Evolutionary conservation across 1,140 invertebrate species (phyloP), one percentile per base, ranked within the genome.

Genomic region (Drosophila navojoa): DNA sequence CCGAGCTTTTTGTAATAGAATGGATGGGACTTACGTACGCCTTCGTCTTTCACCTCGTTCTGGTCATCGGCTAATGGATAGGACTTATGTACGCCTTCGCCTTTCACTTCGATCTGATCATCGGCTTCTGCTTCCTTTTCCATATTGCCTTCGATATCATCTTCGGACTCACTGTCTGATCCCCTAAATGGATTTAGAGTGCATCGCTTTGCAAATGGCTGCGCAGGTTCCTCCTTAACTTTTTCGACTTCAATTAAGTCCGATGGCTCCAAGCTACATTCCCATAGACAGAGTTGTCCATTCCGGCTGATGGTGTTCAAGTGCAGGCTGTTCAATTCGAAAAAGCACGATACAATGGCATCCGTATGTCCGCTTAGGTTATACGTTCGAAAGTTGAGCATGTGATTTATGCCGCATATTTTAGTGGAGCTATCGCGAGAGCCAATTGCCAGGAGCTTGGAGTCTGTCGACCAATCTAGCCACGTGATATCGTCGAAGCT

Each of bases 401-500:
- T 95, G 77, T 95, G 96, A 57, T 96, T 94, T 1, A 98, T 90
- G 7, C 95, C 94, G 91, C 96, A 97, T 13, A 99, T 93, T 91
- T 95, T 96, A 0, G 95, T 96, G n/a, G 95, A 94, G 82, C 95
- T 97, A 92, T 99, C 97, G 91, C 97, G 97, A 3, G 96, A 96
- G 1, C 97, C 98, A 42, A 97, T 95, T 64, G 96, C 95, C 27
- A 99, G 92, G 22, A 98, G 92, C 76, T 96, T 96, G 0, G 98
- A 99, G 93, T 99, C 98, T 45, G 93, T 94, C 0, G 97, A 98
- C 98, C 98, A 99, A 92, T 97, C 95, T 16, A 99, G 79, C 90
- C 95, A 98, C 0, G 96, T 96, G 0, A 96, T 96, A 68, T 97
- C 95, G 92, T 98, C 96, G 72, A 94, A 95, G 22, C 96, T 94